Base-by-base conservation (phyloP, 2,113 vertebrate genomes). In the Rattus rattus region DNA sequence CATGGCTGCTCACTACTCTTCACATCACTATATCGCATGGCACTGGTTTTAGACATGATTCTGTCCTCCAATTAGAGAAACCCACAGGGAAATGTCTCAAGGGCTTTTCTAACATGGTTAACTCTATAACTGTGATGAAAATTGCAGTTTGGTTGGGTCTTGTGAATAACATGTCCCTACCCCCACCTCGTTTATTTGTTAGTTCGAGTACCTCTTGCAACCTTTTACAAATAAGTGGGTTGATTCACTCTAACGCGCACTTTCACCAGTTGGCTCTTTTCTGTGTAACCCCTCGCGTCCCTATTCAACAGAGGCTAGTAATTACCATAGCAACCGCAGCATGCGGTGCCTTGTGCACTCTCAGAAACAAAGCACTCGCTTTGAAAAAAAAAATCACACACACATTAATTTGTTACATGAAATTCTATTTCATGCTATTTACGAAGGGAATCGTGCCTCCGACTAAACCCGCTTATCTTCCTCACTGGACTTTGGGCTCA, bases 271-370 rank as follows among this genome's bases (percentile, higher is more conserved):
- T 95, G 98, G 97, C 97, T 98, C 97, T 97, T 97, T 98, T 98
- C 97, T 96, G 52, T 95, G 94, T 98, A 98, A 98, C 98, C 98
- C 98, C 98, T 98, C 73, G 98, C 85, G 92, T 98, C 97, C 98
- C 98, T 98, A 98, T 98, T 99, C 98, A 98, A 96, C 98, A 98
- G 98, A 98, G 98, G 94, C 3, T 98, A 97, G 98, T 98, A 98
- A 99, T 99, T 99, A 98, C 98, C 99, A 99, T 99, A 98, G 99
- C 99, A 99, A 99, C 98, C 97, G 77, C 98, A 98, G 98, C 98
- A 98, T 98, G 98, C 95, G 96, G 97, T 97, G 97, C 98, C 98
- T 97, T 86, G 94, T 90, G 93, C 86, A 17, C 90, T 94, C 96
- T 97, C 96, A 96, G 98, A 98, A 98, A 99, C 98, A 98, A 99